Evolutionary conservation across 2,113 vertebrate genomes (phyloP).

Genomic region (Lates calcarifer): DNA sequence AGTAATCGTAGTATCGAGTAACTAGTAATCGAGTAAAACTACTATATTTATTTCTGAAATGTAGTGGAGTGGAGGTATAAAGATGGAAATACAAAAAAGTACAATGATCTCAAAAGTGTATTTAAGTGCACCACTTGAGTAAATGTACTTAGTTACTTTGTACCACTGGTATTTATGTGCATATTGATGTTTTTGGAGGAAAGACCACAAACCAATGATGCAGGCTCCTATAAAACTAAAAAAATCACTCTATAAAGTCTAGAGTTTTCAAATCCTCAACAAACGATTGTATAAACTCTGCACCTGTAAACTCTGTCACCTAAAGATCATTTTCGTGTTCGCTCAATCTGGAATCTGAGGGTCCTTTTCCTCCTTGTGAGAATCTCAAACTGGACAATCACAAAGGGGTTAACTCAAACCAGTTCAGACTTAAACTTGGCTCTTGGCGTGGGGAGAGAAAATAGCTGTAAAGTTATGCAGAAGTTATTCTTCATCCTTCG

Average conservation of each 20-base stretch:
- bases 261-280: too few species aligned
- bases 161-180: too few species aligned
- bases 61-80: background rate
- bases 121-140: background rate
- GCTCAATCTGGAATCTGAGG: background rate
- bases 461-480: slow-evolving; percentile 89
- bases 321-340: background rate
- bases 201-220: background rate
- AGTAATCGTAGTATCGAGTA: too few species aligned
- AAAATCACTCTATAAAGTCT: too few species aligned
- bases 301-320: background rate
- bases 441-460: slow-evolving; percentile 82
- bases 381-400: slow-evolving; percentile 44
- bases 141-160: background rate
- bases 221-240: background rate
- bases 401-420: slow-evolving; percentile 83
- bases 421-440: slow-evolving; percentile 82
- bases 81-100: background rate
- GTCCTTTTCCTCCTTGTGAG: background rate
- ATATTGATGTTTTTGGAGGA: background rate
- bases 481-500: slow-evolving; percentile 88
- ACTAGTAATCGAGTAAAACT: too few species aligned
- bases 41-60: too few species aligned
- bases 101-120: background rate
- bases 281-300: too few species aligned